Evolutionary conservation across 2,113 vertebrate genomes (phyloP), one percentile per base, ranked within the genome.

Genomic region (Pedionomus torquatus): DNA sequence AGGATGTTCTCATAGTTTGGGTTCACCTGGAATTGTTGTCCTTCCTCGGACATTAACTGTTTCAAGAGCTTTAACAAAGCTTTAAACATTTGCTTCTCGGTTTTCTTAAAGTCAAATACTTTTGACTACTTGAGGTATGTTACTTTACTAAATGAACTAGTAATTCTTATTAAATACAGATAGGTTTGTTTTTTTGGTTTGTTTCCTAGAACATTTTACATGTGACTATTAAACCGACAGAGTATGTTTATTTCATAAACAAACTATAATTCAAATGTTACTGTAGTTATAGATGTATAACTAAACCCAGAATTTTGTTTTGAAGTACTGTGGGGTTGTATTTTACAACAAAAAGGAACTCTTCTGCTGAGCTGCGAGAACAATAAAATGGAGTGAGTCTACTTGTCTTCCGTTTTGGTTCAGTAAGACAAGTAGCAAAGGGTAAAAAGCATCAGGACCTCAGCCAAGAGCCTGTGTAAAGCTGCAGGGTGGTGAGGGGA

Each of bases 111-210:
- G 87, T 44, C 74, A 96, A 79, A 87, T 96, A 79, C 51, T 87
- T 89, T 85, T 91, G 85, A 95, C 72, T 96, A 33, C 94, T 46
- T 85, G 58, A 49, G 86, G 60, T 69, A 68, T 51, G 81, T 37
- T 95, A 72, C 81, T 88, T 93, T 97, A 91, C 82, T 71, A 96
- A 75, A 96, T 93, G 89, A 95, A 93, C 90, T 93, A 94, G 94
- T 48, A 96, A 91, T 92, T 89, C 51, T 54, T 97, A 64, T n/a
- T n/a, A n/a, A n/a, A 39, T 90, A 80, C 76, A 96, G 90, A 90
- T 94, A 80, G 35, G 75, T 96, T 96, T 92, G 41, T 87, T 46
- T 16, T 41, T 65, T n/a, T 57, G 13, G 10, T 81, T 74, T 87
- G 24, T 65, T 77, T 88, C 75, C 39, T 68, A 25, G 41, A 64